These are phyloP conservation scores for Orycteropus afer DNA, from an alignment of 2,113 vertebrate genomes.

Conservation along the genomic window DNA sequence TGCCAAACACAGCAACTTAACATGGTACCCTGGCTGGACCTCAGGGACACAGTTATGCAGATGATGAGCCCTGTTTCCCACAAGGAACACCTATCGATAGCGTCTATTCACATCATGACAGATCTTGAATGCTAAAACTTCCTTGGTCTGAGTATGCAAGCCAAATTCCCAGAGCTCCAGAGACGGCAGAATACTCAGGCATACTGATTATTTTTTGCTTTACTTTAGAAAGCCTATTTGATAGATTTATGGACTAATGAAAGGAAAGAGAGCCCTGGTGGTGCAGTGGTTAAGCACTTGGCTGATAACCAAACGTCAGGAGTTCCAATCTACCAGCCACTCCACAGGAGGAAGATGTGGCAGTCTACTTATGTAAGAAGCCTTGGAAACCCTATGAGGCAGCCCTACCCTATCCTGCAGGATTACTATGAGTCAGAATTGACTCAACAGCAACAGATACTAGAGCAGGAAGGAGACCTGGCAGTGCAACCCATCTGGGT, in stretches of 20 bases:
- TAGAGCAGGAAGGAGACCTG: background rate
- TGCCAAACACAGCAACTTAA: background rate
- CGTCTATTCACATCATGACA: background rate
- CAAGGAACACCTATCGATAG: background rate
- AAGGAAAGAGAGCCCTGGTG: no score
- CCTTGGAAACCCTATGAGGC: no score
- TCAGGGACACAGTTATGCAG: background rate
- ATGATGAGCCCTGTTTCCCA: background rate
- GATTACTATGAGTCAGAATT: no score
- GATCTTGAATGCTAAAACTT: background rate
- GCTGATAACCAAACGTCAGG: no score
- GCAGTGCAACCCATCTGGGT: background rate
- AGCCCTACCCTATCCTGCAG: background rate
- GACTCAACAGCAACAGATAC: background rate
- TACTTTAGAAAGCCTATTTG: background rate
- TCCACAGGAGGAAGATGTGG: no score
- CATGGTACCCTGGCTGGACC: background rate
- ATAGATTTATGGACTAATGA: background rate
- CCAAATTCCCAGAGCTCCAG: background rate
- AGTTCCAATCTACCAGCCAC: no score
- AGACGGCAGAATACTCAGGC: background rate
- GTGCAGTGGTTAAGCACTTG: no score
- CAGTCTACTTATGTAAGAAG: no score
- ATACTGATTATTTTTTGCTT: background rate
- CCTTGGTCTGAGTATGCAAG: background rate